Conservation (phyloP, 1,140 invertebrate species). For the Magallana angulata region DNA sequence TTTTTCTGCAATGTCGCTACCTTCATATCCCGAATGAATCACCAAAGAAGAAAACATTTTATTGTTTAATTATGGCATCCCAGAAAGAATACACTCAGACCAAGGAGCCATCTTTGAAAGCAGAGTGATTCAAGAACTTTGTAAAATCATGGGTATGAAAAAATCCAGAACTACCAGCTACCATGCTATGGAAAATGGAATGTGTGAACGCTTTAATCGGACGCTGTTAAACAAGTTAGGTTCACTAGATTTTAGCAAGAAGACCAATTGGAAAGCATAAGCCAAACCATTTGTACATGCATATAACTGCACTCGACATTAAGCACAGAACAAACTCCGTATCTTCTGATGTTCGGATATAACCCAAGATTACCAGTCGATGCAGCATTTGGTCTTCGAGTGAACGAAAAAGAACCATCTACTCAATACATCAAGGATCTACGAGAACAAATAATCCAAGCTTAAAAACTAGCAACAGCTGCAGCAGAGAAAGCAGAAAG, state of each 20-base stretch:
- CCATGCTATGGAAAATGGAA: slow-evolving; percentile 67
- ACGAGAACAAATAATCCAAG: slow-evolving; percentile 11
- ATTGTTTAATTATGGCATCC: slow-evolving; percentile 35
- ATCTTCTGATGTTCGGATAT: slow-evolving; percentile 46
- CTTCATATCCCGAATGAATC: too few relatives aligned
- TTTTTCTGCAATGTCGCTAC: too few relatives aligned
- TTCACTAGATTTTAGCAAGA: slow-evolving; percentile 45
- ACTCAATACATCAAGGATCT: slow-evolving; percentile 14
- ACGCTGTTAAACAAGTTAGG: slow-evolving; percentile 60
- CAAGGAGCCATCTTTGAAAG: slow-evolving; percentile 57
- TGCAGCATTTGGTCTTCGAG: slow-evolving; percentile 43
- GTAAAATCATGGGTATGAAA: slow-evolving; percentile 52
- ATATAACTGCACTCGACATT: slow-evolving; percentile 54
- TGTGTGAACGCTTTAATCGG: slow-evolving; percentile 66
- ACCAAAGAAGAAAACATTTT: too few relatives aligned
- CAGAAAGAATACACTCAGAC: slow-evolving; percentile 42
- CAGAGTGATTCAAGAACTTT: slow-evolving; percentile 48
- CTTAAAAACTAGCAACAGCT: slow-evolving; percentile 29
- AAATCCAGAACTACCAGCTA: slow-evolving; percentile 61
- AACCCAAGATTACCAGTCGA: slow-evolving; percentile 48
- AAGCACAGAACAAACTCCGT: slow-evolving; percentile 42
- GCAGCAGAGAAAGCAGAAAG: slow-evolving; percentile 35
- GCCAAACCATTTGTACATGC: slow-evolving; percentile 43
- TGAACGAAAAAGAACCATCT: not conserved
- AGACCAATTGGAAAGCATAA: slow-evolving; percentile 50